Conservation (phyloP, 1,140 invertebrate species). For the Portunus trituberculatus region DNA sequence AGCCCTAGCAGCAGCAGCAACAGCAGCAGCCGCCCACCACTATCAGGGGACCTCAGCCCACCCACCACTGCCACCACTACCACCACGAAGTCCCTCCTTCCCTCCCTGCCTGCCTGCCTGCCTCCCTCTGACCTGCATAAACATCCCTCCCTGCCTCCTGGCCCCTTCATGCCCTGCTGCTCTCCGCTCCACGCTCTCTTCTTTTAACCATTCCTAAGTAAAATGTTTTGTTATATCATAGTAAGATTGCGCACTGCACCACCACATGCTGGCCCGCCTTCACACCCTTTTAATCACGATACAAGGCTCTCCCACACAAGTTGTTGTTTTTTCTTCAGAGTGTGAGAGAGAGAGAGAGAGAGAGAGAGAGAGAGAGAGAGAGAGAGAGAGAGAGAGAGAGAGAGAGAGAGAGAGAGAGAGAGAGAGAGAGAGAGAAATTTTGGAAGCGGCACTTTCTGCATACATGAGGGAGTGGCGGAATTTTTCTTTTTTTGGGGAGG, state of each 20-base stretch:
- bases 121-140: conserved; percentile 16
- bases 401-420: no score
- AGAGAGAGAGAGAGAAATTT: no score
- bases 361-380: no score
- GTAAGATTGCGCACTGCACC: conserved; percentile 7
- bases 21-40: not conserved
- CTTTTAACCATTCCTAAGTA: conserved; percentile 8
- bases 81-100: not conserved
- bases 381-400: no score
- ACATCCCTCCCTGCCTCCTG: conserved; percentile 1
- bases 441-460: not conserved
- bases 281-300: not conserved
- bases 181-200: not conserved
- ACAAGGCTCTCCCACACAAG: not conserved
- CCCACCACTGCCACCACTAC: no score
- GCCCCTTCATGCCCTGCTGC: not conserved
- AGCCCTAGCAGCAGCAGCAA: no score
- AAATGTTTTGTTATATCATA: not conserved
- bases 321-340: no score
- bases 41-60: not conserved
- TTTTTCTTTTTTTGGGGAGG: no score
- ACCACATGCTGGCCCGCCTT: not conserved
- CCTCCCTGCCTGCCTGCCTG: not conserved
- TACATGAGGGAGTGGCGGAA: no score
- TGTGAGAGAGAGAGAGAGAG: no score